Percentiles rank a stretch among this genome's conserved stretches.
Evolutionary conservation across 1,140 invertebrate species (phyloP).

Genomic region (Dinoponera quadriceps): DNA sequence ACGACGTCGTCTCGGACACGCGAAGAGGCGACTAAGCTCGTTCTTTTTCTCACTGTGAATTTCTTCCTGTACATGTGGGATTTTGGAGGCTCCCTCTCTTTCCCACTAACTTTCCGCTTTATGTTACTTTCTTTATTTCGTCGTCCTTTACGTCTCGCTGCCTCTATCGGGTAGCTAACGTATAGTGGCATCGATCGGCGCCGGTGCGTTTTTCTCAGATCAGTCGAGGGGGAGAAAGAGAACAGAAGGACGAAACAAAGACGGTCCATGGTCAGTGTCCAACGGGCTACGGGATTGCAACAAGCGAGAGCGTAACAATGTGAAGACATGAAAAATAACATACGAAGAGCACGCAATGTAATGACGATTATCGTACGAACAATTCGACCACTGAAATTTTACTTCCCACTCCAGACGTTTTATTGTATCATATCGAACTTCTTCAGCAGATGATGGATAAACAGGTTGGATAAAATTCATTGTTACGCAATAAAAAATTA

Average conservation of each 20-base stretch:
- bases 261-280: slow-evolving; percentile 1
- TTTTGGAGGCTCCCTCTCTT: slow-evolving; percentile 32
- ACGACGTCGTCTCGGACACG: slow-evolving; percentile 49
- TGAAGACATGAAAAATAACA: slow-evolving; percentile 21
- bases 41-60: slow-evolving; percentile 36
- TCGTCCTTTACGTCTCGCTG: slow-evolving; percentile 52
- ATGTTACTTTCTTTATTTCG: slow-evolving; percentile 47
- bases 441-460: not conserved
- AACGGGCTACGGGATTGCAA: not conserved
- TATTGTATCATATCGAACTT: too few species aligned
- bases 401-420: not conserved
- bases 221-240: not conserved
- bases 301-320: not conserved
- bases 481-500: not conserved
- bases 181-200: slow-evolving; percentile 55
- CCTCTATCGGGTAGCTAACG: slow-evolving; percentile 46
- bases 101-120: slow-evolving; percentile 53
- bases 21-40: slow-evolving; percentile 48
- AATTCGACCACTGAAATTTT: not conserved
- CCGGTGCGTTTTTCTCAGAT: slow-evolving; percentile 52
- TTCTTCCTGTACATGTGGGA: slow-evolving; percentile 46
- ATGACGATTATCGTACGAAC: not conserved
- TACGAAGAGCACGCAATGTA: not conserved
- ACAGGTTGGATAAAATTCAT: not conserved
- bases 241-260: slow-evolving; percentile 12